A percentile compares a stretch with the other conserved stretches of the same genome.
Evolutionary conservation across 2,888 invertebrate species (phyloP).

Genomic region (Lacanobia wlatinum): DNA sequence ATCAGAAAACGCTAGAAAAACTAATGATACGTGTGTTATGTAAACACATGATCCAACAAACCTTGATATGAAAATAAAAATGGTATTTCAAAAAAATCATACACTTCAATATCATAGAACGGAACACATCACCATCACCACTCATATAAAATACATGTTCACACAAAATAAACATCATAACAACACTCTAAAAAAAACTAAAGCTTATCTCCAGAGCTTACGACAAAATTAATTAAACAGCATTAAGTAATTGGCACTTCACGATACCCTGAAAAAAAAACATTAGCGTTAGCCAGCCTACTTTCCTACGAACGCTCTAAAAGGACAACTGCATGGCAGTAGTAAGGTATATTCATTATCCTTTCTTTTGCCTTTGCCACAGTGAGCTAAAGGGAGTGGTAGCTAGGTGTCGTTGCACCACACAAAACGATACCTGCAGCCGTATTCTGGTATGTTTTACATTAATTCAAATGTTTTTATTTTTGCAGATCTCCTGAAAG

Average conservation of each 20-base stretch:
- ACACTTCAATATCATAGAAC: background rate
- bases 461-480: background rate
- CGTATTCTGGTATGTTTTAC: conserved; percentile 68
- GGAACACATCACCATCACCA: background rate
- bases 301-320: conserved; percentile 1
- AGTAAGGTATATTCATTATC: conserved; percentile 20
- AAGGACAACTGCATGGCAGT: too few relatives aligned
- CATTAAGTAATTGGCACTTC: background rate
- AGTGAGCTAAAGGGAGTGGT: conserved; percentile 56
- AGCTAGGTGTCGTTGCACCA: conserved; percentile 66
- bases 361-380: conserved; percentile 37
- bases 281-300: background rate
- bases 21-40: too few relatives aligned
- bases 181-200: too few relatives aligned
- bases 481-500: background rate
- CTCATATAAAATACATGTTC: background rate
- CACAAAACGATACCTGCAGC: conserved; percentile 63
- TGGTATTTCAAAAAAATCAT: background rate
- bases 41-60: background rate
- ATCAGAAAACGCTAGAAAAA: too few relatives aligned
- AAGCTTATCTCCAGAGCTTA: background rate
- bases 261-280: background rate
- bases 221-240: background rate
- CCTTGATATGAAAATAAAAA: background rate
- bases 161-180: background rate